Base-by-base conservation (phyloP, 2,113 vertebrate genomes). In the Perca fluviatilis region DNA sequence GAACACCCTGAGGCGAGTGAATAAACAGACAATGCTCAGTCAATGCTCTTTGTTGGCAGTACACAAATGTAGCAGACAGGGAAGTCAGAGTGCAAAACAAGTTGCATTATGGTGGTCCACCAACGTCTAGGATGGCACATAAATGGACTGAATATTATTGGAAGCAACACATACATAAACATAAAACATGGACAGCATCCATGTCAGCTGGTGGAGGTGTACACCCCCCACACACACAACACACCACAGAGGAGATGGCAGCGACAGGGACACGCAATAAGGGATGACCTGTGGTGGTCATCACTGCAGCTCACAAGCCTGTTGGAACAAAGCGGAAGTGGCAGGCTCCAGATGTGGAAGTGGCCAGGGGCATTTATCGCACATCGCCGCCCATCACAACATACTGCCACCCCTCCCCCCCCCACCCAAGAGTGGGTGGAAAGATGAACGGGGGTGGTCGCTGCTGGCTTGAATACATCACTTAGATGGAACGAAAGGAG, bases 291-390 rank as follows among this genome's bases (percentile, higher is more conserved):
- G 74, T 43, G 67, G 78, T 79, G 87, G 91, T 74, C 86, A 79
- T 83, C 77, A 75, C 53, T 40, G 65, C 61, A 9, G 66, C 75
- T 76, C 78, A 62, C 47, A 1, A 76, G 67, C 51, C 54, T 46
- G 51, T 53, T 77, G 77, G 58, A 74, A 36, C 75, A 77, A 75
- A 91, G 83, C 30, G 19, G 71, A 40, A 57, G 86, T 90, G 91
- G 89, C 91, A 88, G 91, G 69, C 62, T 90, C 86, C 91, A 92
- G 93, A 93, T 94, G 89, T 76, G 67, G 71, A 74, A 21, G 53
- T 43, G 71, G 84, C 82, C 13, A 4, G 56, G 73, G 84, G 83
- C 79, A 71, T 27, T 4, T 36, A 62, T 18, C 14, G 21, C 67
- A 77, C 4, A 49, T 93, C 88, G 75, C 66, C 78, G 64, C 72